Evolutionary conservation across 2,797 vertebrate species (phyloP).

Genomic region (Xiphorhynchus erythropygius): DNA sequence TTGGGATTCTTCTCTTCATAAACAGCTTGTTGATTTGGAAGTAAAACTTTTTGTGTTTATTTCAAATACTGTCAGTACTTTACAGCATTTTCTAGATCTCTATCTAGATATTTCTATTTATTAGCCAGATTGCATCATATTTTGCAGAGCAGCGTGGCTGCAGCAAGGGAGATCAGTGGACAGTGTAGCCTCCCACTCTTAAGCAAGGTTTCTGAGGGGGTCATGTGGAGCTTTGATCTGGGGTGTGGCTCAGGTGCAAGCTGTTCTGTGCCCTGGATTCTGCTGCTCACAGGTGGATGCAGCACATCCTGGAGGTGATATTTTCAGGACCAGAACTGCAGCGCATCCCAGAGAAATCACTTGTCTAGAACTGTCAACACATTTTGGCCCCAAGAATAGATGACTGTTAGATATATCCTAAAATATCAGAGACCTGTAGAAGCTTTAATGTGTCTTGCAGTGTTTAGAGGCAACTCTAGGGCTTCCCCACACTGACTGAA

Average conservation of each 20-base stretch:
- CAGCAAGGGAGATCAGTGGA: background rate
- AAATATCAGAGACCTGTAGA: background rate
- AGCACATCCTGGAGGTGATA: background rate
- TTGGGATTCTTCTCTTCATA: background rate
- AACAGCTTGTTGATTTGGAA: background rate
- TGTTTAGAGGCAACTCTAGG: background rate
- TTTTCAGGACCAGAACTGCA: background rate
- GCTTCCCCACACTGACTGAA: background rate
- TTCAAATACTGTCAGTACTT: background rate
- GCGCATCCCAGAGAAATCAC: background rate
- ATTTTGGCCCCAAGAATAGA: background rate
- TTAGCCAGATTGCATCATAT: background rate
- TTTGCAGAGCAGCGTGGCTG: background rate
- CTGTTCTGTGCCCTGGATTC: background rate
- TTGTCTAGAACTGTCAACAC: background rate
- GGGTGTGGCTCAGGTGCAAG: background rate
- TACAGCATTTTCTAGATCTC: background rate
- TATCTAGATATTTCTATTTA: background rate
- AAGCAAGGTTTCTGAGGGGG: background rate
- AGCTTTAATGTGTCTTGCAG: background rate
- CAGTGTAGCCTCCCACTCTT: background rate
- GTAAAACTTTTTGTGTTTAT: background rate
- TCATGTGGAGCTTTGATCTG: background rate
- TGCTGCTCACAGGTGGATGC: background rate
- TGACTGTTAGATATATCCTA: background rate